Conservation (phyloP, 1,140 invertebrate species). For the Littorina saxatilis region DNA sequence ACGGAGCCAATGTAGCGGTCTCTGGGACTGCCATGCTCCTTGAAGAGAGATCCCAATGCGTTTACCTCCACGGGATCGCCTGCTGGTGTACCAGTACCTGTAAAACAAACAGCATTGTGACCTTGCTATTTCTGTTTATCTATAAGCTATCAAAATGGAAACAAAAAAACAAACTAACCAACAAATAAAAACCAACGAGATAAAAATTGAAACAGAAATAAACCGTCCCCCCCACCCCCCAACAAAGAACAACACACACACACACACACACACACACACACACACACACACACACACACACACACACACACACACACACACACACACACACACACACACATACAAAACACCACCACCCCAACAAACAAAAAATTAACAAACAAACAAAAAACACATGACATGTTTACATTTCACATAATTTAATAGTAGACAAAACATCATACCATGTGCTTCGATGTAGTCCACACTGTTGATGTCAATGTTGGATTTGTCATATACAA, state of each 20-base stretch:
- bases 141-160: background rate
- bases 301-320: background rate
- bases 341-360: background rate
- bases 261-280: background rate
- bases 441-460: no score
- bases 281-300: background rate
- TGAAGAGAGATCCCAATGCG: slow-evolving; percentile 42
- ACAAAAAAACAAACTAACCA: no score
- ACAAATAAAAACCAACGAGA: background rate
- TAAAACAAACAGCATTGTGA: slow-evolving; percentile 21
- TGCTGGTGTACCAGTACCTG: slow-evolving; percentile 58
- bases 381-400: background rate
- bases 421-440: no score
- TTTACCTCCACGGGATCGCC: slow-evolving; percentile 60
- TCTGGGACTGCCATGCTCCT: slow-evolving; percentile 21
- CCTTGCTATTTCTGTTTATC: background rate
- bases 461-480: no score
- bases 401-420: no score
- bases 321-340: background rate
- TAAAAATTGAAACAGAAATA: no score
- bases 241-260: no score
- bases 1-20: slow-evolving; percentile 60
- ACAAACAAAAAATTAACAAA: background rate
- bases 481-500: no score
- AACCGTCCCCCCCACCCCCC: no score